These are phyloP conservation scores for Pogoniulus pusillus DNA, from an alignment of 2,797 vertebrate genomes.

Conservation along the genomic window DNA sequence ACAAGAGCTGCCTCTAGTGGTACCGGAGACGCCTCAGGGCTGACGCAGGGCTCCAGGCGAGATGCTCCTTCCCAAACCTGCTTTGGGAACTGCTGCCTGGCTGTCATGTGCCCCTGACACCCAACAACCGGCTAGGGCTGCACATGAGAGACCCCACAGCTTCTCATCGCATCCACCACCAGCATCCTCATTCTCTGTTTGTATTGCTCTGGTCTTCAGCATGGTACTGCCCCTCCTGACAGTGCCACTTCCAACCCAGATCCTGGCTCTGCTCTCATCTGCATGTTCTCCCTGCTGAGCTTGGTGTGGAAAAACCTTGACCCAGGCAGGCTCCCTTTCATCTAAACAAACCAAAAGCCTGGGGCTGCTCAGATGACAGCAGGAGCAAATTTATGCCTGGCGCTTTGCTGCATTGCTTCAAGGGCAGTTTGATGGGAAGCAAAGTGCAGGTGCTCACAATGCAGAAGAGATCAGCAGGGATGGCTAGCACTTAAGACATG, in stretches of 20 bases:
- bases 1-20: constrained; percentile 67
- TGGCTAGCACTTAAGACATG: fast-evolving
- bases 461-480: not conserved
- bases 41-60: not conserved
- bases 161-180: not conserved
- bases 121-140: fast-evolving
- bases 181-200: too few relatives aligned
- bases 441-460: not conserved
- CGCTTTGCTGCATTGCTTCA: not conserved
- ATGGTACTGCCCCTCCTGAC: not conserved
- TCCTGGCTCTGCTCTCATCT: not conserved
- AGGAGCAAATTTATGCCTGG: not conserved
- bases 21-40: not conserved
- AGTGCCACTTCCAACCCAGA: not conserved
- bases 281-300: fast-evolving
- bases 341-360: not conserved
- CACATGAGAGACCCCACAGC: fast-evolving
- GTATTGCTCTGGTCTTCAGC: fast-evolving
- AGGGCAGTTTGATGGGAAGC: not conserved
- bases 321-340: not conserved
- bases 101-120: fast-evolving
- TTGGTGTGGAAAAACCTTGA: not conserved
- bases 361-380: not conserved
- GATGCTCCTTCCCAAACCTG: not conserved
- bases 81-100: not conserved